phyloP scores from a whole-genome alignment of 2,113 vertebrate genomes.

The Petrocephalus zakoni region DNA sequence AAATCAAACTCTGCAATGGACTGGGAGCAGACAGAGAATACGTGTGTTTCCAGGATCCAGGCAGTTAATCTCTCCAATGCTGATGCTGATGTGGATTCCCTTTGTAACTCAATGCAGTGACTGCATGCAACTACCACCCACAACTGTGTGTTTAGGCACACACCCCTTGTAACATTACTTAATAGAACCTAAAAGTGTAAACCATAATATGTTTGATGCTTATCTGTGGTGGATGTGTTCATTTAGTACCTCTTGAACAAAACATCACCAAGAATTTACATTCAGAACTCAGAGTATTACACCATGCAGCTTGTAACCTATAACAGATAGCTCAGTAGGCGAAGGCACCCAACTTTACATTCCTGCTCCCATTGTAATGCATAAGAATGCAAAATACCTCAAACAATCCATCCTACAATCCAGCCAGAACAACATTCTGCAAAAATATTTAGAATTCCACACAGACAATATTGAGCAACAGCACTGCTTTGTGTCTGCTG shows the following conservation, averaged over 20 bases:
- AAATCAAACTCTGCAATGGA: slow-evolving; percentile 68
- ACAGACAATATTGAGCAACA: not conserved
- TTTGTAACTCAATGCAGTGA: not conserved
- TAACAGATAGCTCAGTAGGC: not conserved
- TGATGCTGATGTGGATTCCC: not conserved
- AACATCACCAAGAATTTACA: not conserved
- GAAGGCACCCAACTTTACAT: not conserved
- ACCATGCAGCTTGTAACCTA: not conserved
- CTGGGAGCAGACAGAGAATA: slow-evolving; percentile 38
- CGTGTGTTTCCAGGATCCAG: not conserved
- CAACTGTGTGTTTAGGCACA: not conserved
- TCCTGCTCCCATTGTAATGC: not conserved
- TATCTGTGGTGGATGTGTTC: not conserved
- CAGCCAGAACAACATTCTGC: not conserved
- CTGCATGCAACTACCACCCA: not conserved
- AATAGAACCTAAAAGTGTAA: not conserved
- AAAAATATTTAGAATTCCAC: not conserved
- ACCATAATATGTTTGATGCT: not conserved
- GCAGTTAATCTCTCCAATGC: not conserved
- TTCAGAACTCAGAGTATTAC: not conserved
- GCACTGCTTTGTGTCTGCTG: not conserved
- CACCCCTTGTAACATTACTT: not conserved
- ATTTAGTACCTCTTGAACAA: not conserved
- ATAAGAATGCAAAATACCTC: not conserved
- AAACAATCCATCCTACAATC: not conserved